A percentile compares a stretch with the other conserved stretches of the same genome.
Evolutionary conservation across 64 coral and sea anemone species (phyloP).

Genomic region (Stichodactyla mertensii): DNA sequence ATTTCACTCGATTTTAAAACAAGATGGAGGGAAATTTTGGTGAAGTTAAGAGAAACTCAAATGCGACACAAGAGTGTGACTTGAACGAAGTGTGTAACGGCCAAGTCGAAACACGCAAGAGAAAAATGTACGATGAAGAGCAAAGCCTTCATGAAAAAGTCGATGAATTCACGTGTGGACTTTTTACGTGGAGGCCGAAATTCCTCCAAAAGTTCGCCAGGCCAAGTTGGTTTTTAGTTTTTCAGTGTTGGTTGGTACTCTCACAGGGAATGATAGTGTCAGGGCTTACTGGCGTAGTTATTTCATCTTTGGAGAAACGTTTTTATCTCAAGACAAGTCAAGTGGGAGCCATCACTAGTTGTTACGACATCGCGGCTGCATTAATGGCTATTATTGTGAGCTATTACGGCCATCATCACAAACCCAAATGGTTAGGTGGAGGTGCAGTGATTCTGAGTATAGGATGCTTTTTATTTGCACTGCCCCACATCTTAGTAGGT

Average conservation of each 20-base stretch:
- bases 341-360: constrained; percentile 52
- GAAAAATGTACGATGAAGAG: background rate
- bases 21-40: background rate
- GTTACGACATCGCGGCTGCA: constrained; percentile 76
- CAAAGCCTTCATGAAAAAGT: background rate
- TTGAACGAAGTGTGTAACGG: background rate
- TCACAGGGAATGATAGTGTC: constrained; percentile 89
- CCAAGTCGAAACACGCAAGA: background rate
- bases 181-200: constrained; percentile 35
- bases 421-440: constrained; percentile 87
- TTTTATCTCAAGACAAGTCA: constrained; percentile 80
- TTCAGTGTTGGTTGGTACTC: constrained; percentile 81
- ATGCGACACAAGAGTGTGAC: background rate
- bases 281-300: constrained; percentile 76
- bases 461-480: constrained; percentile 86
- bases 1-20: background rate
- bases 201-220: constrained; percentile 66
- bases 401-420: constrained; percentile 92
- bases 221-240: constrained; percentile 78
- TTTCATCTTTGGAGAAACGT: constrained; percentile 86
- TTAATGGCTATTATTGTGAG: constrained; percentile 84
- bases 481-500: constrained; percentile 79
- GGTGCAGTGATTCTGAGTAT: constrained; percentile 76
- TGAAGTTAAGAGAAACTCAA: background rate
- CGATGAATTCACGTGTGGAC: constrained; percentile 23